Base-by-base conservation (phyloP, 2,113 vertebrate species). In the Caretta caretta region DNA sequence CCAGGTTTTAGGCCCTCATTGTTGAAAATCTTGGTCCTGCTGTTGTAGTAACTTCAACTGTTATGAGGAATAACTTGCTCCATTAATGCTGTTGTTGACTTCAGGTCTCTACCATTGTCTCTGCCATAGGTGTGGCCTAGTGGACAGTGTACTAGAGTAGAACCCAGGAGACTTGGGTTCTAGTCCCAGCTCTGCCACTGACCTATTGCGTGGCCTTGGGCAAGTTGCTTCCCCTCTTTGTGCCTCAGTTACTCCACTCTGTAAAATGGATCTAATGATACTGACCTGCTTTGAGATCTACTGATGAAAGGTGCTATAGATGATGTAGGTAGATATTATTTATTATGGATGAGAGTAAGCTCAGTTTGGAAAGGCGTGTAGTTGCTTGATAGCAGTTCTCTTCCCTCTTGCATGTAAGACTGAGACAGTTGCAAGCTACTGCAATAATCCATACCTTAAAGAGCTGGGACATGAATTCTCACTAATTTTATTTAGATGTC, bases 391-490 rank as follows among this genome's bases (percentile, higher is more conserved):
- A 62, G 76, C 59, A 56, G 4, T 78, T 75, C 80, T 79, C 54
- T 59, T 10, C 42, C 48, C 50, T 46, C 50, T 65, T 80, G 35
- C 20, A 2, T 80, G 83, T 2, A 49, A 65, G 62, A 25, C 46
- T 48, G 14, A 51, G 5, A 46, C 57, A 57, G 80, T 72, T n/a
- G 75, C 90, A 91, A 51, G 72, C 50, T 62, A 88, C 16, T 20
- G 2, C 56, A 51, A 2, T 76, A 16, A 16, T 91, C 65, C 59
- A 2, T 59, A 49, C 10, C 38, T 5, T 10, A 10, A 88, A 50
- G 79, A 93, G 51, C 86, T 49, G 7, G 49, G 56, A 90, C n/a
- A 10, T 53, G 69, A 75, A 72, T 78, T 89, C 51, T 90, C 25
- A 9, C 24, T 9, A 10, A 56, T 50, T 86, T 82, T 53, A 27